phyloP scores from a whole-genome alignment of 2,888 invertebrate genomes.

The Brachynemurus nebulosus region DNA sequence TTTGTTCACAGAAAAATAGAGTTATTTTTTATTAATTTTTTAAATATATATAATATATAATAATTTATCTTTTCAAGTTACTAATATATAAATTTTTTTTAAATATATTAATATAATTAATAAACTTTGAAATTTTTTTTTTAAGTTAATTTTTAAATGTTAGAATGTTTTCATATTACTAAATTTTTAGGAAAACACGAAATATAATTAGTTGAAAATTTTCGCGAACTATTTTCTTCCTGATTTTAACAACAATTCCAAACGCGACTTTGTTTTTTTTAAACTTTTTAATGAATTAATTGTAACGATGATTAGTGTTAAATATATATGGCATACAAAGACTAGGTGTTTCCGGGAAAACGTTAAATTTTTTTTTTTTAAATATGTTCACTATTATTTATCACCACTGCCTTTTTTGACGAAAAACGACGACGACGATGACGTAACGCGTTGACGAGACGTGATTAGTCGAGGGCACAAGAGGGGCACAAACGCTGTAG shows the following conservation, averaged over 20 bases:
- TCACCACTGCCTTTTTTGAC: slow-evolving; percentile 7
- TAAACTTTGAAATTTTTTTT: slow-evolving; percentile 1
- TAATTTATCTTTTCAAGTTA: not conserved
- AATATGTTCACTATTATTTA: not conserved
- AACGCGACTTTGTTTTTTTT: no score
- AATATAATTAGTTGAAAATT: no score
- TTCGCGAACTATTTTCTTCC: not conserved
- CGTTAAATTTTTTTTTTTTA: no score
- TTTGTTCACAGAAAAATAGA: not conserved
- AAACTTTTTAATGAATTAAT: not conserved
- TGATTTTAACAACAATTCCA: slow-evolving; percentile 1
- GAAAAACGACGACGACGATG: no score
- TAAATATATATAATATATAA: not conserved
- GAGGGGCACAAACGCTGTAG: no score
- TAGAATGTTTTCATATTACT: no score
- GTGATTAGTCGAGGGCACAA: no score
- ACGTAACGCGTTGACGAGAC: no score
- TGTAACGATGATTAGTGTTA: not conserved
- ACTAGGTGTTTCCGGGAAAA: slow-evolving; percentile 2
- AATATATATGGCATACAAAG: slow-evolving; percentile 5
- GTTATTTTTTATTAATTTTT: not conserved
- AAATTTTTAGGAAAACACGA: no score
- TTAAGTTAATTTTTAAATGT: no score
- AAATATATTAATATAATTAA: slow-evolving; percentile 1
- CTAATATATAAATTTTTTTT: slow-evolving; percentile 2